phyloP scores from a whole-genome alignment of 2,113 vertebrate genomes.

The Pachycephala philippinensis region DNA sequence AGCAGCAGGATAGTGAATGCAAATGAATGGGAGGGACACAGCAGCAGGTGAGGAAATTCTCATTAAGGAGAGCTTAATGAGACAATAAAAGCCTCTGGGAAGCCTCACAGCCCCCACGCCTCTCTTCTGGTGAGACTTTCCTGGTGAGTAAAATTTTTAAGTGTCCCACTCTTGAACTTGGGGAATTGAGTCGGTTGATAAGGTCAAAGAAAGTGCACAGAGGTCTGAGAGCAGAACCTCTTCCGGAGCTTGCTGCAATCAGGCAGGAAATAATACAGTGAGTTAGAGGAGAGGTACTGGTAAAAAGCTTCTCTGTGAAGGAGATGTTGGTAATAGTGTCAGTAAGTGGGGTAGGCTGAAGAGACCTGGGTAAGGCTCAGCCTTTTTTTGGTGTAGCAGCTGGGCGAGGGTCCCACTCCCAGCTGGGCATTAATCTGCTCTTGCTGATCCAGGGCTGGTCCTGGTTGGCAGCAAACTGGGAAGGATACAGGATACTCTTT shows the following conservation, averaged over 20 bases:
- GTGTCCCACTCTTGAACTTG: neutral
- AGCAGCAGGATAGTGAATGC: neutral
- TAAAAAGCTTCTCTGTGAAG: neutral
- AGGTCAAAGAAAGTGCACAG: accelerated
- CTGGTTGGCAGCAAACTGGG: neutral
- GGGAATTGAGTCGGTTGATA: neutral
- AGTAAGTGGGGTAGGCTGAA: neutral
- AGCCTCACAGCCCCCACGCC: neutral
- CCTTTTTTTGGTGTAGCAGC: neutral
- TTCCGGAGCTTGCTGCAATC: neutral
- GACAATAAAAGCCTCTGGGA: constrained; percentile 1
- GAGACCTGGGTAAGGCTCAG: neutral
- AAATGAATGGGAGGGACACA: neutral
- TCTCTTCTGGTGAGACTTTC: neutral
- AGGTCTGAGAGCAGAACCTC: neutral
- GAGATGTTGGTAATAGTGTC: no score
- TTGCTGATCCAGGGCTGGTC: neutral
- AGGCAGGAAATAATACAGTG: neutral
- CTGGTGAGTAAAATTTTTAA: constrained; percentile 39
- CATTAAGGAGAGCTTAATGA: neutral
- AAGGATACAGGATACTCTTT: neutral
- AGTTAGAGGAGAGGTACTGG: neutral
- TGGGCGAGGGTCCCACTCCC: neutral
- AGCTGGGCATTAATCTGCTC: accelerated
- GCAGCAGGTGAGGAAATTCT: neutral